Conservation (phyloP, 2,888 invertebrate species). For the Cremastinae sp. region DNA sequence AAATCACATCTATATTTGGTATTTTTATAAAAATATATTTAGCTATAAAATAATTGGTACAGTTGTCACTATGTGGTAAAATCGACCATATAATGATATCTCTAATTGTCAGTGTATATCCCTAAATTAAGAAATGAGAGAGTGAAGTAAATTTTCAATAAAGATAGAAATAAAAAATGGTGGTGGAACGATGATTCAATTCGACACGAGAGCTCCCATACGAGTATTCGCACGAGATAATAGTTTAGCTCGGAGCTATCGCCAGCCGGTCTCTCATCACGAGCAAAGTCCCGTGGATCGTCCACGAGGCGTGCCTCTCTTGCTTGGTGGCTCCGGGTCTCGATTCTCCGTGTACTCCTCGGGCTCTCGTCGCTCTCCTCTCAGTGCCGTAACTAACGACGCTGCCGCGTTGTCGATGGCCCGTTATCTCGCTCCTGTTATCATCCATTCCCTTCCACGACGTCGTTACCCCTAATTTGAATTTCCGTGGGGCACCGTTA, state of each 20-base stretch:
- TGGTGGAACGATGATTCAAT: background rate
- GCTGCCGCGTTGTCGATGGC: constrained; percentile 60
- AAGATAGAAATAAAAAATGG: background rate
- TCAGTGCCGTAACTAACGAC: constrained; percentile 33
- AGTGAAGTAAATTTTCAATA: too few species aligned
- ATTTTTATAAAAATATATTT: too few species aligned
- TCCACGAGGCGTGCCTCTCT: constrained; percentile 12
- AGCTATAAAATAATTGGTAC: too few species aligned
- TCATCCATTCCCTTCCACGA: constrained; percentile 67
- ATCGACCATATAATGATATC: too few species aligned
- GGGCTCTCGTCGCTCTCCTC: constrained; percentile 33
- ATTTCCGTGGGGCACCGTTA: constrained; percentile 72
- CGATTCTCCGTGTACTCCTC: constrained; percentile 17
- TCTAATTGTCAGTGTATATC: too few species aligned
- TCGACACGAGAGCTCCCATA: background rate
- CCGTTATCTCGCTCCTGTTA: constrained; percentile 64
- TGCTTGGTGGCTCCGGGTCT: constrained; percentile 1
- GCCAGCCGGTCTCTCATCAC: constrained; percentile 42
- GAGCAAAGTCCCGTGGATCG: background rate
- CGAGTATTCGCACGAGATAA: constrained; percentile 35
- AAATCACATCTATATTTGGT: too few species aligned
- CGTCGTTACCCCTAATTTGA: constrained; percentile 73
- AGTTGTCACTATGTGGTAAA: too few species aligned
- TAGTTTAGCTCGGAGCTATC: constrained; percentile 59
- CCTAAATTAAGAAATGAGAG: too few species aligned